Evolutionary conservation across 1,140 invertebrate genomes (phyloP).

Genomic region (Dendrolimus punctatus): DNA sequence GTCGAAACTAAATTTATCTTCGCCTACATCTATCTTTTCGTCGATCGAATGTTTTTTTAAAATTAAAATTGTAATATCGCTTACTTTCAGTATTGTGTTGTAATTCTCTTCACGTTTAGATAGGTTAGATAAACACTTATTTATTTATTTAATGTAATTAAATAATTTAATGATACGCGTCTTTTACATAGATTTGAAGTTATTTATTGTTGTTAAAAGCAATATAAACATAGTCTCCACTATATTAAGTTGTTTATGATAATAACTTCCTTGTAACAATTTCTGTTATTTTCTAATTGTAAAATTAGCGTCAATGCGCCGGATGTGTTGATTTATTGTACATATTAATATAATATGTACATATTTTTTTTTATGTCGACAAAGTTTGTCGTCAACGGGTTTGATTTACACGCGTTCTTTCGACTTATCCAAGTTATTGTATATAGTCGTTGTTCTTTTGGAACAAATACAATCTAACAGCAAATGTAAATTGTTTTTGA

Average conservation of each 20-base stretch:
- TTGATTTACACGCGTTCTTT: constrained; percentile 23
- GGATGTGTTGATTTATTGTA: constrained; percentile 15
- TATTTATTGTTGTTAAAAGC: constrained; percentile 46
- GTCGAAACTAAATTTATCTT: constrained; percentile 26
- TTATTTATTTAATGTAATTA: constrained; percentile 53
- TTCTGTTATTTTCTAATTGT: constrained; percentile 10
- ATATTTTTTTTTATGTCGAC: constrained; percentile 17
- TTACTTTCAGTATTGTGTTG: constrained; percentile 63
- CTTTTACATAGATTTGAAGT: constrained; percentile 27
- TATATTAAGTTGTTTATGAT: constrained; percentile 21
- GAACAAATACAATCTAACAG: no score
- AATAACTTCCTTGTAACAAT: constrained; percentile 17
- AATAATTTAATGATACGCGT: constrained; percentile 38
- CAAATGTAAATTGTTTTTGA: no score
- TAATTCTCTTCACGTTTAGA: constrained; percentile 51
- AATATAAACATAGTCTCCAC: constrained; percentile 37
- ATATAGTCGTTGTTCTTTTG: background rate
- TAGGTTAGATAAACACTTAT: constrained; percentile 59
- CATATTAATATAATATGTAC: background rate
- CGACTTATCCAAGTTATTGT: constrained; percentile 20
- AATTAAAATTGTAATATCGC: constrained; percentile 26
- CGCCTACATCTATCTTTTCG: constrained; percentile 12
- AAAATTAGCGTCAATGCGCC: constrained; percentile 11
- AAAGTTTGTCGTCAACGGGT: constrained; percentile 20
- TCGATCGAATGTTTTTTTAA: constrained; percentile 23